These are phyloP conservation scores for Poeciliopsis turneri DNA, from an alignment of 2,797 vertebrate species.

Conservation along the genomic window DNA sequence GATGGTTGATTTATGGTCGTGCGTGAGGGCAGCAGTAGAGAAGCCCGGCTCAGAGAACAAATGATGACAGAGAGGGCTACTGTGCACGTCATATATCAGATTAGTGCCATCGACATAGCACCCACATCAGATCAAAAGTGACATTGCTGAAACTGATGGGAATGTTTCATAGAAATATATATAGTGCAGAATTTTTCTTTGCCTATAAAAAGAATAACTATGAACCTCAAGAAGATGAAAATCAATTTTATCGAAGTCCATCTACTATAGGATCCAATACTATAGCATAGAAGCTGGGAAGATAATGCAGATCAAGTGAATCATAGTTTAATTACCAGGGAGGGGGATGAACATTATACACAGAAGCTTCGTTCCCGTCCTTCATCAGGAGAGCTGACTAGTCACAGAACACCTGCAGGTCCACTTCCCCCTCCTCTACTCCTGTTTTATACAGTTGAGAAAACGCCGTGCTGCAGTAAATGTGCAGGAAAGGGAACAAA, in stretches of 20 bases:
- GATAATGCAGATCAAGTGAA: constrained; percentile 39
- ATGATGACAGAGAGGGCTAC: constrained; percentile 45
- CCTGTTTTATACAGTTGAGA: constrained; percentile 6
- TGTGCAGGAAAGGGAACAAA: constrained; percentile 30
- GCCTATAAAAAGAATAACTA: constrained; percentile 30
- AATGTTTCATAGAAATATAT: constrained; percentile 1
- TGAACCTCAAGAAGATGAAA: constrained; percentile 28
- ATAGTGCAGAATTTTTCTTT: constrained; percentile 24
- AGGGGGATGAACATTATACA: constrained; percentile 25
- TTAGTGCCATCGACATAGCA: constrained; percentile 27
- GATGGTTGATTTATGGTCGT: constrained; percentile 71
- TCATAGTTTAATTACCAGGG: constrained; percentile 54
- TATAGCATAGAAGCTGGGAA: constrained; percentile 19
- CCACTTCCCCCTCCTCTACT: constrained; percentile 39
- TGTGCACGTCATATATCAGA: constrained; percentile 39
- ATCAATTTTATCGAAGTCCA: constrained; percentile 54
- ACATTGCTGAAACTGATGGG: constrained; percentile 13
- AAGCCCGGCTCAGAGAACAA: constrained; percentile 26
- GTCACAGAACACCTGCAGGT: constrained; percentile 44
- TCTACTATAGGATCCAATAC: constrained; percentile 29
- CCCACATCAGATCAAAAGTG: constrained; percentile 26
- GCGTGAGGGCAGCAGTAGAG: constrained; percentile 35
- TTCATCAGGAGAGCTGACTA: constrained; percentile 40
- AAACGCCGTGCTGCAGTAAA: background rate
- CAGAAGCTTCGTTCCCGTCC: constrained; percentile 22